Conservation (phyloP, 1,140 invertebrate species). For the Tribolium castaneum region DNA sequence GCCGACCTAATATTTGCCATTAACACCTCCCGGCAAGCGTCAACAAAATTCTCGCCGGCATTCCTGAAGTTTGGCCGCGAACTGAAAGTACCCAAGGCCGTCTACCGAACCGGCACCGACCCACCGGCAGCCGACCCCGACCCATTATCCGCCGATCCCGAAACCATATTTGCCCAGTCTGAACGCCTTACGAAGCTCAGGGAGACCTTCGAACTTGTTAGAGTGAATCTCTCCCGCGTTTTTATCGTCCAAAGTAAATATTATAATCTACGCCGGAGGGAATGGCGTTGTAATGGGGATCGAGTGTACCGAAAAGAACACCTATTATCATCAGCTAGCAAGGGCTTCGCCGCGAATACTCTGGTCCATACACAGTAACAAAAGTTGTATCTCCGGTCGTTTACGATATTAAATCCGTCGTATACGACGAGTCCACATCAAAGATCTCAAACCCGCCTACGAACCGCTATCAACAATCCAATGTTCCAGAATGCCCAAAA, state of each 20-base stretch:
- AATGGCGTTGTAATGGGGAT: conserved; percentile 42
- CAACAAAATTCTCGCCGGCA: neutral
- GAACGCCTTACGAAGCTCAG: neutral
- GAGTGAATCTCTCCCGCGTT: conserved; percentile 24
- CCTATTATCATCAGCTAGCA: conserved; percentile 31
- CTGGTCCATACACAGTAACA: conserved; percentile 43
- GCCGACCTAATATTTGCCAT: neutral
- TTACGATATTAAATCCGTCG: neutral
- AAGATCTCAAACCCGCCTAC: conserved; percentile 6
- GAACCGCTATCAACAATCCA: too few relatives aligned
- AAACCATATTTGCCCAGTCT: neutral
- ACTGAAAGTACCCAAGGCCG: conserved; percentile 36
- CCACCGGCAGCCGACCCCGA: conserved; percentile 55
- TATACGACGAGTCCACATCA: neutral
- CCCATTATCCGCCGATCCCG: neutral
- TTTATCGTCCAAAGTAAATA: conserved; percentile 33
- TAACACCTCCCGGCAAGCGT: neutral
- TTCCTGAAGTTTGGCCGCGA: conserved; percentile 5
- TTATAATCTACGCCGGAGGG: conserved; percentile 41
- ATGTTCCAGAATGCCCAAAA: too few relatives aligned
- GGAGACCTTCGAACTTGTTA: conserved; percentile 22
- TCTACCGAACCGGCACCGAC: conserved; percentile 44
- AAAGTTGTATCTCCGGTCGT: conserved; percentile 24
- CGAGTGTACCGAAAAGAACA: conserved; percentile 43
- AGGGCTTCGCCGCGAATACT: conserved; percentile 44